A percentile compares a stretch with the other conserved stretches of the same genome.
Evolutionary conservation across 1,140 invertebrate species (phyloP).

Genomic region (Lasioglossum baleicum): DNA sequence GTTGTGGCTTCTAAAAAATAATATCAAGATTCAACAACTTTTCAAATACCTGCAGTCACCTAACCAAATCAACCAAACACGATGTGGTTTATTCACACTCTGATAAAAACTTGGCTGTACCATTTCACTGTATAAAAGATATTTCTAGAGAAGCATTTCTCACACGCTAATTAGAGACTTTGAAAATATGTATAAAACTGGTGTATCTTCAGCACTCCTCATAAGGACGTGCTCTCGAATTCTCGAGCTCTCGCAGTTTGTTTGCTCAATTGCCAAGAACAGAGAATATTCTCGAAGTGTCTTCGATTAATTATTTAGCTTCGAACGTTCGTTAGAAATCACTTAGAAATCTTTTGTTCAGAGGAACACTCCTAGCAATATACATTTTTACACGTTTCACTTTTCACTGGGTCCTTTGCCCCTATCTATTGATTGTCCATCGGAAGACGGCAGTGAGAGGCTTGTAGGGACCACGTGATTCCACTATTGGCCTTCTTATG

Average conservation of each 20-base stretch:
- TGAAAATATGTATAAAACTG: conserved; percentile 14
- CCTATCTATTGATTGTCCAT: too few species aligned
- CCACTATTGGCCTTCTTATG: too few species aligned
- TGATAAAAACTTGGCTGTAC: not conserved
- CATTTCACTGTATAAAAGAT: not conserved
- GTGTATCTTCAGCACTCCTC: not conserved
- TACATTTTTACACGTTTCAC: not conserved
- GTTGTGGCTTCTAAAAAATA: too few species aligned
- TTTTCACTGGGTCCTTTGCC: too few species aligned
- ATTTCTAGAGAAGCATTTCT: not conserved
- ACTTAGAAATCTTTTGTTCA: not conserved
- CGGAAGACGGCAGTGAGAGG: too few species aligned
- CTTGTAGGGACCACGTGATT: too few species aligned
- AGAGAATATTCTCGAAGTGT: not conserved
- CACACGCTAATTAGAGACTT: conserved; percentile 20
- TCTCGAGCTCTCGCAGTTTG: not conserved
- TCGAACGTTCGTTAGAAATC: not conserved
- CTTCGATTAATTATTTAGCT: not conserved
- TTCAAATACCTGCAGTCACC: not conserved
- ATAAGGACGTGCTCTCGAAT: not conserved
- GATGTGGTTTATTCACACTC: not conserved
- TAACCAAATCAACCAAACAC: not conserved
- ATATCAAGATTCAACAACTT: not conserved
- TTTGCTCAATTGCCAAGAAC: conserved; percentile 3
- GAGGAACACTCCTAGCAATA: not conserved